Evolutionary conservation across 2,113 vertebrate genomes (phyloP), one percentile per base, ranked within the genome.

Genomic region (Falco punctatus): DNA sequence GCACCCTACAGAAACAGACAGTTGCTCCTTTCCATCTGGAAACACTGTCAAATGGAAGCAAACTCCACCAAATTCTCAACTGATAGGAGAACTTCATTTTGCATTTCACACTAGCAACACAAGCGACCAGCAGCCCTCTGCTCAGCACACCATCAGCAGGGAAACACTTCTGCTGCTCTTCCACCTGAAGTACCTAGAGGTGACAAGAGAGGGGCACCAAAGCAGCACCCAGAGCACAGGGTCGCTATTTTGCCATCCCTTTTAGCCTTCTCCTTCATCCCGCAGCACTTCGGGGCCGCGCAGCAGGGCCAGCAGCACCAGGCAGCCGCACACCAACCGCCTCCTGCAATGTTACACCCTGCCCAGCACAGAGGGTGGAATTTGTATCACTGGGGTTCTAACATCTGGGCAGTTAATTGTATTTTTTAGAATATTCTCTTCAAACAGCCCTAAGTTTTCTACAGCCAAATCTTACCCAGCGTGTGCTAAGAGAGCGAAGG

Each of bases 11-110:
- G 96, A 96, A 90, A 42, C 61, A 65, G 86, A 46, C 55, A 66
- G 72, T 67, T 74, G 86, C 92, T 96, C 33, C 93, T 78, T 88
- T 78, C 97, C 98, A 97, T 98, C 97, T 98, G 98, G 97, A 98
- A 98, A 98, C 44, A 26, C 19, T 75, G 97, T 96, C 95, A 98
- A 65, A 91, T 13, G 85, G 94, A 90, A 96, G 96, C 79, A 91
- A 97, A 98, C 93, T 74, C 97, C 97, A 84, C 62, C 65, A 49
- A 97, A 97, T 90, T 96, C 97, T 97, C 98, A 82, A 9, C 33
- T 81, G 96, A 88, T 42, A 35, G 52, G 24, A 35, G 83, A 91
- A 94, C 9, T 88, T 84, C 4, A 44, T 55, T 95, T 28, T 78
- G 79, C 84, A 57, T 70, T 96, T 96, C 58, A 15, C 30, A 23